Evolutionary conservation across 2,888 invertebrate species (phyloP).

Genomic region (Lithophane ornitopus): DNA sequence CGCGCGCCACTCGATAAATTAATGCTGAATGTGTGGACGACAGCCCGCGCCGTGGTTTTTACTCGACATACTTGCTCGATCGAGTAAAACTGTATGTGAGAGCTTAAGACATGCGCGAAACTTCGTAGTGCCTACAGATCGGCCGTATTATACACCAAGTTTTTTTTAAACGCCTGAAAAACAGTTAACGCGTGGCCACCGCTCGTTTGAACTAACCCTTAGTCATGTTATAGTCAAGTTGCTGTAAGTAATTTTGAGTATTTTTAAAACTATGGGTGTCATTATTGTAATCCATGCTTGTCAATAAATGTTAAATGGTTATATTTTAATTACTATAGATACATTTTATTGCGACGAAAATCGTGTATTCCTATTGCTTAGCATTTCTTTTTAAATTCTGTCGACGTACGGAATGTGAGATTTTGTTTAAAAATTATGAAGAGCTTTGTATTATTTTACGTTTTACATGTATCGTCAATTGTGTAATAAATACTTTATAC

Average conservation of each 20-base stretch:
- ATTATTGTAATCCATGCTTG: conserved; percentile 58
- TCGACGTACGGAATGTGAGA: conserved; percentile 4
- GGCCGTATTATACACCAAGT: background rate
- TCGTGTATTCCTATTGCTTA: conserved; percentile 48
- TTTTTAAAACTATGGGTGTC: conserved; percentile 53
- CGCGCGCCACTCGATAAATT: too few relatives aligned
- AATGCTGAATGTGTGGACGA: too few relatives aligned
- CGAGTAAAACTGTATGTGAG: background rate
- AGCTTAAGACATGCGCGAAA: background rate
- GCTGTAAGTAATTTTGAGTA: conserved; percentile 57
- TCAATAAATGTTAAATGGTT: conserved; percentile 50
- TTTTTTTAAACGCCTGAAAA: background rate
- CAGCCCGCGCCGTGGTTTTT: background rate
- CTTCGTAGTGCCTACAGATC: too few relatives aligned
- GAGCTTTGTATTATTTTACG: conserved; percentile 62
- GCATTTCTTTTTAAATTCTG: conserved; percentile 30
- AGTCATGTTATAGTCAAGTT: conserved; percentile 58
- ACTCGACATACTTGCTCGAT: background rate
- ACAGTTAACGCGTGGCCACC: background rate
- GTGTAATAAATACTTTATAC: conserved; percentile 64
- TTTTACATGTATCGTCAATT: conserved; percentile 59
- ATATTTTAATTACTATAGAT: conserved; percentile 43
- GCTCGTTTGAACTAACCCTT: conserved; percentile 33
- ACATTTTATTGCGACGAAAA: conserved; percentile 25
- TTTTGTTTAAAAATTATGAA: conserved; percentile 27